These are phyloP conservation scores for Sipha maydis DNA, from an alignment of 2,888 invertebrate genomes.

Conservation along the genomic window DNA sequence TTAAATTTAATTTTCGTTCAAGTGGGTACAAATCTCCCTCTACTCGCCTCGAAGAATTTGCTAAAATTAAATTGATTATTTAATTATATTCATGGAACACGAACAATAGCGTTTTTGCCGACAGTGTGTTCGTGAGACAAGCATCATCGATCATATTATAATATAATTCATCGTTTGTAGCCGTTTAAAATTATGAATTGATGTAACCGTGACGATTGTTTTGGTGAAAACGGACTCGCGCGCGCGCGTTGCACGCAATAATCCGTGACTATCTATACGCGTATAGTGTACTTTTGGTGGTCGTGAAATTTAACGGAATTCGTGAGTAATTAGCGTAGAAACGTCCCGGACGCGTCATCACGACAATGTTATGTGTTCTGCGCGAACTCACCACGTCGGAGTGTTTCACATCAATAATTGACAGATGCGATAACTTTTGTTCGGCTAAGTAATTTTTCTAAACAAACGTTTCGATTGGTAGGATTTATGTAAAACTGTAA, in stretches of 20 bases:
- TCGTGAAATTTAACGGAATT: not conserved
- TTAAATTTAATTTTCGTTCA: not conserved
- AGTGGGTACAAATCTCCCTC: not conserved
- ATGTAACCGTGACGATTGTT: not conserved
- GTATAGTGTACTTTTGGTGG: not conserved
- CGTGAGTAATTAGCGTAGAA: not conserved
- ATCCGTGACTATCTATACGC: not conserved
- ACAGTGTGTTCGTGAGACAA: not conserved
- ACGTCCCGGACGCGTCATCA: not conserved
- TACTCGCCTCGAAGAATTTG: not conserved
- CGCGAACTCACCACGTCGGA: no score
- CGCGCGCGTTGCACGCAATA: not conserved
- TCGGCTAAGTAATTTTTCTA: no score
- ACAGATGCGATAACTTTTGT: no score
- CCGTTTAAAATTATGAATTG: not conserved
- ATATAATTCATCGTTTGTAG: not conserved
- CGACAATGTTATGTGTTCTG: no score
- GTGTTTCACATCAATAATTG: no score
- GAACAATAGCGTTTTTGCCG: not conserved
- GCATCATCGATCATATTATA: not conserved
- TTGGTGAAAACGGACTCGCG: not conserved
- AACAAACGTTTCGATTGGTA: no score
- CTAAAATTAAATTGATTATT: not conserved
- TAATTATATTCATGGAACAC: not conserved
- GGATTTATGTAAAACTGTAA: no score